These are phyloP conservation scores for Nanorana parkeri DNA, from an alignment of 2,113 vertebrate species.

Conservation along the genomic window DNA sequence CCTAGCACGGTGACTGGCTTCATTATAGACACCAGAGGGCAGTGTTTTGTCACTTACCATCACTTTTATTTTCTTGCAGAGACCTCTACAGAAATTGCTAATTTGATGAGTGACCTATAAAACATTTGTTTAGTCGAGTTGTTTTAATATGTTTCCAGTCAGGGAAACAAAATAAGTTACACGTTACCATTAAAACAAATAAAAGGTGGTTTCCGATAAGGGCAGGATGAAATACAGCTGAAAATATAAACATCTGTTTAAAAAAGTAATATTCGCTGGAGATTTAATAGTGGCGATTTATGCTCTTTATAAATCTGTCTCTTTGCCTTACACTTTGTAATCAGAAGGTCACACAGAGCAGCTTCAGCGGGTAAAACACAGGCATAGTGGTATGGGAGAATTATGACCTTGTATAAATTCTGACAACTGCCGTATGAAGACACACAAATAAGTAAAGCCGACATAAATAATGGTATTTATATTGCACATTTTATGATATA, in stretches of 20 bases:
- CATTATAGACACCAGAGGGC: conserved; percentile 17
- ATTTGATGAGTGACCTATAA: conserved; percentile 31
- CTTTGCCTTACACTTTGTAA: conserved; percentile 10
- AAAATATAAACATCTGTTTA: conserved; percentile 34
- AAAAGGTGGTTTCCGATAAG: not conserved
- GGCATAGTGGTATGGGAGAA: not conserved
- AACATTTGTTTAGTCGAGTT: not conserved
- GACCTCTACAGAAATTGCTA: not conserved
- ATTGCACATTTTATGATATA: no score
- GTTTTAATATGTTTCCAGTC: not conserved
- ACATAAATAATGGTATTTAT: no score
- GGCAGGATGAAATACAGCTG: not conserved
- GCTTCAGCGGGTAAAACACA: not conserved
- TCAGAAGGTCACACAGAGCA: conserved; percentile 28
- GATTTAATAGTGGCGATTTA: conserved; percentile 35
- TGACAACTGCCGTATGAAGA: not conserved
- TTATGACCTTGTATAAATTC: conserved; percentile 4
- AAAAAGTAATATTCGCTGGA: conserved; percentile 8
- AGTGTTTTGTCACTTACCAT: conserved; percentile 18
- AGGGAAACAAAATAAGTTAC: conserved; percentile 30
- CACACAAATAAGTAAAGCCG: not conserved
- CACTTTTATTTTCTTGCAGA: not conserved
- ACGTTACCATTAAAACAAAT: conserved; percentile 12
- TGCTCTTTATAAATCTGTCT: conserved; percentile 30
- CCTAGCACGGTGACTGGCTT: no score